phyloP scores from a whole-genome alignment of 2,113 vertebrate genomes.

The Alouatta palliata region DNA sequence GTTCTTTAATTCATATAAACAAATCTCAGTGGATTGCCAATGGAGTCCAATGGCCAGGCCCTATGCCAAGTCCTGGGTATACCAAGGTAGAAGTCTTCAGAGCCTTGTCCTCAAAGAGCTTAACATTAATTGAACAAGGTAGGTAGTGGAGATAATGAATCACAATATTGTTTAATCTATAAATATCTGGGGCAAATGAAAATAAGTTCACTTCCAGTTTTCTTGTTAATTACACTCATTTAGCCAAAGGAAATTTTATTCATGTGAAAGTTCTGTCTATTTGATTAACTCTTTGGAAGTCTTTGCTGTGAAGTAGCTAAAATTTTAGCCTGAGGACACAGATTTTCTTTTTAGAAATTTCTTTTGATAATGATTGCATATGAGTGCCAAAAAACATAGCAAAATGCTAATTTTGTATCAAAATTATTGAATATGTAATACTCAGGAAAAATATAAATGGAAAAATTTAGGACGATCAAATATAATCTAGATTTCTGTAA shows the following conservation, averaged over 20 bases:
- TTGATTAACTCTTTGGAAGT: constrained; percentile 64
- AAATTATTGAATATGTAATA: not conserved
- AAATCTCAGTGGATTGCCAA: not conserved
- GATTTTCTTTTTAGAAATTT: constrained; percentile 76
- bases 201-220: constrained; percentile 46
- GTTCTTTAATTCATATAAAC: not conserved
- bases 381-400: constrained; percentile 45
- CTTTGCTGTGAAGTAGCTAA: constrained; percentile 55
- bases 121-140: not conserved
- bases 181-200: not conserved
- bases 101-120: not conserved
- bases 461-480: not conserved
- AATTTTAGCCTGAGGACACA: constrained; percentile 66
- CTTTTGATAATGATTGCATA: constrained; percentile 57
- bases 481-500: not conserved
- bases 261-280: constrained; percentile 65
- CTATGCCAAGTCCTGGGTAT: not conserved
- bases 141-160: not conserved
- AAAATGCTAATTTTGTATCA: constrained; percentile 48
- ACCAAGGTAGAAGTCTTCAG: not conserved
- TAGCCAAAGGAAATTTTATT: constrained; percentile 32
- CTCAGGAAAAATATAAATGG: not conserved
- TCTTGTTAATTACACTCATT: constrained; percentile 53
- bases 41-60: not conserved
- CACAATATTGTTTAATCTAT: not conserved